phyloP scores from a whole-genome alignment of 2,113 vertebrate genomes.

The Psephotus haematonotus region DNA sequence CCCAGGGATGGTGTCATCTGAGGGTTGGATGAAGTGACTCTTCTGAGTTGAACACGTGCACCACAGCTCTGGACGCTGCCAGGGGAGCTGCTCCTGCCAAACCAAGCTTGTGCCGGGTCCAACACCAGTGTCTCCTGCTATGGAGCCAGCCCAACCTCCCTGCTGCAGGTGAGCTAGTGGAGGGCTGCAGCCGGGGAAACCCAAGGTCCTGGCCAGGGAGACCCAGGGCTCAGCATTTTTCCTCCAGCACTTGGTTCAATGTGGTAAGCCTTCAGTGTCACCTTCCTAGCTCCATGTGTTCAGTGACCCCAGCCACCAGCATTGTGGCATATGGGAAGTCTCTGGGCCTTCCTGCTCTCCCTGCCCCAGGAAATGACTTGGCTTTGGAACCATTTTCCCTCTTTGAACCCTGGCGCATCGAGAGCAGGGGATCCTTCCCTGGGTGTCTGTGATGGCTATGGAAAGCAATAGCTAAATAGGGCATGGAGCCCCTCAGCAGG shows the following conservation, averaged over 20 bases:
- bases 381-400: neutral
- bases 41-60: rapidly evolving
- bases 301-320: neutral
- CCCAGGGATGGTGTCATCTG: neutral
- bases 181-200: neutral
- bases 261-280: too few relatives aligned
- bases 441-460: neutral
- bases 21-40: neutral
- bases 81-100: neutral
- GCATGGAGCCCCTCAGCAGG: neutral
- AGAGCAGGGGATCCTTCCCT: neutral
- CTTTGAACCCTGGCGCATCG: neutral
- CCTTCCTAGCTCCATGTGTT: rapidly evolving
- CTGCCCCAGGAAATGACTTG: rapidly evolving
- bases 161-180: neutral
- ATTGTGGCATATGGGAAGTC: neutral
- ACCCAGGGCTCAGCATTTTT: neutral
- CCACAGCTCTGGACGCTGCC: rapidly evolving
- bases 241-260: rapidly evolving
- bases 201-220: neutral
- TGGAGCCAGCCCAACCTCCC: neutral
- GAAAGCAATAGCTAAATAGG: neutral
- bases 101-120: neutral
- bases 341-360: neutral
- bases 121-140: neutral